Evolutionary conservation across 2,888 invertebrate species (phyloP), one percentile per base, ranked within the genome.

Genomic region (Caenorhabditis imperialis): DNA sequence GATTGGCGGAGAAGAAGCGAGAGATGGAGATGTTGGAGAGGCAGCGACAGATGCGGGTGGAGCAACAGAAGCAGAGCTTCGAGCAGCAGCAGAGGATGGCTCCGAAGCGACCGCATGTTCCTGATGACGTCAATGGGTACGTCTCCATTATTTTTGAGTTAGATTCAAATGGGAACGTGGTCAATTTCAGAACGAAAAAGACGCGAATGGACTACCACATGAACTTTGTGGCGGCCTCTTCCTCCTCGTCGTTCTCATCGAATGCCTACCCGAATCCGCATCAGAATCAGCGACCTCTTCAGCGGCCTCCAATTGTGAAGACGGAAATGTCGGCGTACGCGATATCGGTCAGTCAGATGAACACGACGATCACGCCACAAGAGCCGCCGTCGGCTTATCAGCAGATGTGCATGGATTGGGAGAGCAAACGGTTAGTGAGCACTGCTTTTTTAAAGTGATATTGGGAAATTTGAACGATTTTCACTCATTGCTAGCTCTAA

Each of bases 401-500:
- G 27, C 25, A 61, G 37, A 70, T 70, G 70, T 60, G 54, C 20
- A 60, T 53, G 60, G 54, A 48, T 16, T 25, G 48, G 40, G 42
- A 61, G 50, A 8, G 37, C 3, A 58, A 33, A 35, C 47, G 60
- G 60, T 60, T 25, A 18, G 27, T 16, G 22, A 20, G 22, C 10
- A 5, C 6, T 44, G 44, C 22, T n/a, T n/a, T n/a, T n/a, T n/a
- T n/a, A n/a, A n/a, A n/a, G n/a, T n/a, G n/a, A n/a, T n/a, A n/a
- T n/a, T n/a, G n/a, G n/a, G n/a, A n/a, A n/a, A n/a, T n/a, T n/a
- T n/a, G n/a, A n/a, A n/a, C n/a, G n/a, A n/a, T n/a, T n/a, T n/a
- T n/a, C n/a, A n/a, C n/a, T n/a, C n/a, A n/a, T n/a, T n/a, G n/a
- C n/a, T n/a, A n/a, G n/a, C n/a, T n/a, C n/a, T n/a, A n/a, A n/a